Base-by-base conservation (phyloP, 2,888 invertebrate species). In the Habroteleia sp. region DNA sequence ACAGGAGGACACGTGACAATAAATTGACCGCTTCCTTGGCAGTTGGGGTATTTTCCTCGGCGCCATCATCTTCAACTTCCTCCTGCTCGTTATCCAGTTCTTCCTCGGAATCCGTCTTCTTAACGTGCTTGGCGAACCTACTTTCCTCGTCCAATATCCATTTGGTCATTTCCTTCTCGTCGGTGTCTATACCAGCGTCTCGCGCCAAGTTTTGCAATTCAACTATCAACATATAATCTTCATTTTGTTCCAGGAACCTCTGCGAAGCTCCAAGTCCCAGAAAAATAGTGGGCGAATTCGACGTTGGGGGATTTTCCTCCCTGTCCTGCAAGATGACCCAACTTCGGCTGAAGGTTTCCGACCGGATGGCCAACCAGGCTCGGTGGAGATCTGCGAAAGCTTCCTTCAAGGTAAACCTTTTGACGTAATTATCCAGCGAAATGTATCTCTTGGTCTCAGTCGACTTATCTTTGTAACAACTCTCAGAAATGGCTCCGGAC, bases 331-430 rank as follows among this genome's bases (percentile, higher is more conserved):
- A 69, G 0, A 83, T 46, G 7, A 80, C 81, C 87, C 89, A 89
- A 39, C 88, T 87, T 7, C 89, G 82, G 4, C 83, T 80, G 65
- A 90, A 90, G 0, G 89, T 89, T 11, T 89, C 89, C 0, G 89
- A 87, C 0, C 89, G 81, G 1, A 90, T 83, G 42, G 82, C 85
- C 10, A 90, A 76, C 90, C 90, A 90, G 1, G 90, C 88, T 13
- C 87, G 84, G 77, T 90, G 90, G 0, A 90, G 80, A 39, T 89
- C 85, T 3, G 89, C 89, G 65, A 90, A 90, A 1, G 89, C 89
- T 50, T 90, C 89, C 73, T 89, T 89, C 37, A 90, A 77, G 0
- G 88, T 87, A 75, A 88, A 89, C 13, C 79, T 80, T 4, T 76
- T 79, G 10, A 85, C 56, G 29, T 76, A 80, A 10, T 35, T 44